phyloP scores from a whole-genome alignment of 2,888 invertebrate genomes.

The Autographa gamma region DNA sequence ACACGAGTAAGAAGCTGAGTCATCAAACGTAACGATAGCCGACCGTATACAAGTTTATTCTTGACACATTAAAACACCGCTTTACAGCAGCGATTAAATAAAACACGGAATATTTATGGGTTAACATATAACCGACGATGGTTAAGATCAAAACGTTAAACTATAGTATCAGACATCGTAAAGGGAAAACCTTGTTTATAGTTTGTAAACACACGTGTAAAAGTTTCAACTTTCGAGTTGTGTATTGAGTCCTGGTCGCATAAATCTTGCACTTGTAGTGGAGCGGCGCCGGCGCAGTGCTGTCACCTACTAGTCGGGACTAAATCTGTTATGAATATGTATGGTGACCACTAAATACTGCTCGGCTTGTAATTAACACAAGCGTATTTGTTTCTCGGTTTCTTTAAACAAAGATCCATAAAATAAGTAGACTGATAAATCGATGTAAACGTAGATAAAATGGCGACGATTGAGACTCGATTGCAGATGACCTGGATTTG shows the following conservation, averaged over 20 bases:
- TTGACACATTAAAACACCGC: conserved; percentile 44
- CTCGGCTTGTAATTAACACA: conserved; percentile 37
- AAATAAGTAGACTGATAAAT: neutral
- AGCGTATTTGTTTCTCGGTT: conserved; percentile 20
- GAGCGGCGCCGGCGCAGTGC: conserved; percentile 78
- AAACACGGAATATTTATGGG: conserved; percentile 52
- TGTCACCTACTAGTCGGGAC: conserved; percentile 68
- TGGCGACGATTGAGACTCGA: neutral
- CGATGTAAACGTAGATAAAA: neutral
- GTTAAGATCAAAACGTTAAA: conserved; percentile 47
- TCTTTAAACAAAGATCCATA: conserved; percentile 7
- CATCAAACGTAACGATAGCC: conserved; percentile 33
- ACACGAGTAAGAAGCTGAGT: conserved; percentile 32
- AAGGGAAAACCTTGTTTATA: conserved; percentile 63
- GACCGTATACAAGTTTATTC: conserved; percentile 42
- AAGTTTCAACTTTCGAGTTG: conserved; percentile 65
- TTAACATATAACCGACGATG: conserved; percentile 45
- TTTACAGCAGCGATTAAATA: conserved; percentile 50
- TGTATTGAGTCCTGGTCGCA: conserved; percentile 67
- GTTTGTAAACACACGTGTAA: conserved; percentile 60
- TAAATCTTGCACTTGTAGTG: conserved; percentile 78
- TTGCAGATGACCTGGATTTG: neutral
- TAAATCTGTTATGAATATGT: conserved; percentile 62
- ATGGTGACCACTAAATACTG: conserved; percentile 47
- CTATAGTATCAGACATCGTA: conserved; percentile 36